A percentile compares a stretch with the other conserved stretches of the same genome.
These are phyloP conservation scores for Monochamus saltuarius DNA, from an alignment of 1,140 invertebrate genomes.

Conservation along the genomic window DNA sequence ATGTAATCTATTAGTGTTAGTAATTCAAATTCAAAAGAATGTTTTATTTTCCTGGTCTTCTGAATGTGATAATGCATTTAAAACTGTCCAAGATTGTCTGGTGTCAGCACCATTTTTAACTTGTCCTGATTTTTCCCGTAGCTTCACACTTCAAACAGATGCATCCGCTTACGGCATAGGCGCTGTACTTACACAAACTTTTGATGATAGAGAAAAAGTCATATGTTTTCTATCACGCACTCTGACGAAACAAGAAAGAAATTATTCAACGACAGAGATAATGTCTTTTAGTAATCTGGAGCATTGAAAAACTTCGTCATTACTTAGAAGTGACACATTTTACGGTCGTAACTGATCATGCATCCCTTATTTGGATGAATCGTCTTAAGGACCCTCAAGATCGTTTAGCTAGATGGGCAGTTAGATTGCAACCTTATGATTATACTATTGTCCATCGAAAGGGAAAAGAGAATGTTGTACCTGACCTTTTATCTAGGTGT, in stretches of 20 bases:
- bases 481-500: constrained; percentile 28
- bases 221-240: constrained; percentile 48
- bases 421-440: constrained; percentile 50
- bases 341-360: constrained; percentile 54
- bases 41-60: no score
- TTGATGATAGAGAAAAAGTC: constrained; percentile 42
- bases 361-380: constrained; percentile 52
- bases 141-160: constrained; percentile 36
- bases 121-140: constrained; percentile 38
- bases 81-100: background rate
- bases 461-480: constrained; percentile 36
- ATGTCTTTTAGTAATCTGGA: constrained; percentile 52
- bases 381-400: constrained; percentile 50
- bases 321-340: constrained; percentile 54
- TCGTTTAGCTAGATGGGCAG: constrained; percentile 52
- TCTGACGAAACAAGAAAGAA: constrained; percentile 46
- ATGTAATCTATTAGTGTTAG: no score
- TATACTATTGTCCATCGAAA: constrained; percentile 50
- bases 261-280: constrained; percentile 55
- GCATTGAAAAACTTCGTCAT: constrained; percentile 49
- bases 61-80: no score
- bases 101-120: constrained; percentile 40
- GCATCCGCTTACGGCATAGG: constrained; percentile 22
- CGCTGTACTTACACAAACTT: background rate
- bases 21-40: no score